These are phyloP conservation scores for Agriotes lineatus DNA, from an alignment of 2,888 invertebrate genomes.

Conservation along the genomic window DNA sequence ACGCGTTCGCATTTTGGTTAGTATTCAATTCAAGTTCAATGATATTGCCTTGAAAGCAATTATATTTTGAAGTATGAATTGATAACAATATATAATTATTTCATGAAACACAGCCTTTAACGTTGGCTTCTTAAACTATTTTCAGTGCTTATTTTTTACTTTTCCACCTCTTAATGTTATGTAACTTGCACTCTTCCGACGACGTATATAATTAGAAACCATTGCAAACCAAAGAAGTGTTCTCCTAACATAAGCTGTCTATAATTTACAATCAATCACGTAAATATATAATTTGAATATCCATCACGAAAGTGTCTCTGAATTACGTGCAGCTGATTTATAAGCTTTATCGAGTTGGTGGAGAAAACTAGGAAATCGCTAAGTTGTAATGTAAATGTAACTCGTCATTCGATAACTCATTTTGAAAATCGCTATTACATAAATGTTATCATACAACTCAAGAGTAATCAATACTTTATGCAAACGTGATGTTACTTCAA, in stretches of 20 bases:
- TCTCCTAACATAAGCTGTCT: neutral
- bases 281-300: neutral
- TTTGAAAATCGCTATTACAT: conserved; percentile 28
- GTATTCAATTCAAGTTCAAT: no score
- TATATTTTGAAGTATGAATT: no score
- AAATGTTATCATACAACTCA: neutral
- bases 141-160: no score
- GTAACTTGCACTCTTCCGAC: neutral
- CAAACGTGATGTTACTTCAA: conserved; percentile 35
- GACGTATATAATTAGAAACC: no score
- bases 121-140: no score
- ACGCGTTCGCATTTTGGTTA: no score
- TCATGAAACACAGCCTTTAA: no score
- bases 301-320: neutral
- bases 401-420: conserved; percentile 55
- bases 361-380: conserved; percentile 7
- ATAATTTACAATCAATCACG: neutral
- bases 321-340: neutral
- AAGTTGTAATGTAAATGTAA: neutral
- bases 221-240: no score
- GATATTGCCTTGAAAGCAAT: no score
- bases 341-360: no score
- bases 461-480: conserved; percentile 14
- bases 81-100: no score
- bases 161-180: neutral